These are phyloP conservation scores for Stomatorhinus ivindoensis DNA, from an alignment of 2,113 vertebrate genomes.

Conservation along the genomic window DNA sequence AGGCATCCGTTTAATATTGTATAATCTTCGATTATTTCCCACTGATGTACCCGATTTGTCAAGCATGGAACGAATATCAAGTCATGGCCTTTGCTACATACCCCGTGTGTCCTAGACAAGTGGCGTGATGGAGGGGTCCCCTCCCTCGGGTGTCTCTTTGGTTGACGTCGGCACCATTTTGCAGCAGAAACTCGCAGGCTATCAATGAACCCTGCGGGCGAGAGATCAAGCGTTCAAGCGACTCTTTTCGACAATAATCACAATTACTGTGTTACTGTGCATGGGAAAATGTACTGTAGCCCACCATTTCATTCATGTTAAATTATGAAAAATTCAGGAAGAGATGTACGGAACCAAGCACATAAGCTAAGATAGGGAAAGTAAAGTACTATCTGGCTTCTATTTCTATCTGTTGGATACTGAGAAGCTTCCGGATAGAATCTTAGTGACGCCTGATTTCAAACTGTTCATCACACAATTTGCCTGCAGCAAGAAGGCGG, in stretches of 20 bases:
- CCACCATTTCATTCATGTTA: background rate
- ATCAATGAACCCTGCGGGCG: conserved; percentile 77
- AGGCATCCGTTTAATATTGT: background rate
- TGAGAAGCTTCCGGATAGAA: background rate
- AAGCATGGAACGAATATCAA: background rate
- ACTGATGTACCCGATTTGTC: background rate
- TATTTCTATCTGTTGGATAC: background rate
- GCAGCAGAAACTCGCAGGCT: conserved; percentile 88
- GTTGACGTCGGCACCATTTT: conserved; percentile 93
- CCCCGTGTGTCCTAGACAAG: conserved; percentile 85
- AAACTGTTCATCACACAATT: background rate
- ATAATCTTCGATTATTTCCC: background rate
- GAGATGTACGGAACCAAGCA: background rate
- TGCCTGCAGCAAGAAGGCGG: background rate
- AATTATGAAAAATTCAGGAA: background rate
- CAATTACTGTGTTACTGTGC: background rate
- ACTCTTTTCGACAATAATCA: background rate
- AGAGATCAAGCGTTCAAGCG: background rate
- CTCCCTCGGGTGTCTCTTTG: conserved; percentile 81
- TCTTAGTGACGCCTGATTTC: background rate
- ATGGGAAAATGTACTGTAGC: background rate
- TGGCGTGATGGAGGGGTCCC: conserved; percentile 84
- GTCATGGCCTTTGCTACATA: conserved; percentile 45
- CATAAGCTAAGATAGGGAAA: background rate
- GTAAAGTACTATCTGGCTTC: background rate